Conservation (phyloP, 2,797 vertebrate genomes). For the Acrossocheilus wenchowensis region DNA sequence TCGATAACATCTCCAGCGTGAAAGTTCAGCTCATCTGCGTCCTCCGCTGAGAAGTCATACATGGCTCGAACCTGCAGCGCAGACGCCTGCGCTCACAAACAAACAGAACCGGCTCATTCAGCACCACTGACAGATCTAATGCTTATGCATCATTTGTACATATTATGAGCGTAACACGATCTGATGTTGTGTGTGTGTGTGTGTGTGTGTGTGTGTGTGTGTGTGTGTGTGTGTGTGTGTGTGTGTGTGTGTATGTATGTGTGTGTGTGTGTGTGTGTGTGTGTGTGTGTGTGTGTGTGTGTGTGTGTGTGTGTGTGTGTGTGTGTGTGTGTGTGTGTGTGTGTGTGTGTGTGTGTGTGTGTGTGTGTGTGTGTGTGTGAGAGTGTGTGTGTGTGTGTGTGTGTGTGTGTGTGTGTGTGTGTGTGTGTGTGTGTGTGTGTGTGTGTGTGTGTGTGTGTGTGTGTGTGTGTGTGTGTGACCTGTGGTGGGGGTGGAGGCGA, state of each 20-base stretch:
- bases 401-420: too few relatives aligned
- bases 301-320: too few relatives aligned
- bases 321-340: too few relatives aligned
- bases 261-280: too few relatives aligned
- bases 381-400: too few relatives aligned
- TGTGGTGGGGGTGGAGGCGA: slow-evolving; percentile 48
- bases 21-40: slow-evolving; percentile 84
- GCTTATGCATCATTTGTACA: not conserved
- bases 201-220: too few relatives aligned
- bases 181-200: not conserved
- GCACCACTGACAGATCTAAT: not conserved
- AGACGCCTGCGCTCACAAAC: slow-evolving; percentile 14
- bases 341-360: too few relatives aligned
- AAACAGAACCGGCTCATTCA: not conserved
- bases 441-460: not conserved
- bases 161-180: not conserved
- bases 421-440: not conserved
- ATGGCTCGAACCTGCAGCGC: slow-evolving; percentile 78
- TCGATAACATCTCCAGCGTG: slow-evolving; percentile 80
- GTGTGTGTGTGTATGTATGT: too few relatives aligned
- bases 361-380: too few relatives aligned
- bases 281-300: too few relatives aligned
- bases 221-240: too few relatives aligned
- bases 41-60: slow-evolving; percentile 82
- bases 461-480: slow-evolving; percentile 43